Conservation (phyloP, 2,797 vertebrate genomes). For the Platalea minor region DNA sequence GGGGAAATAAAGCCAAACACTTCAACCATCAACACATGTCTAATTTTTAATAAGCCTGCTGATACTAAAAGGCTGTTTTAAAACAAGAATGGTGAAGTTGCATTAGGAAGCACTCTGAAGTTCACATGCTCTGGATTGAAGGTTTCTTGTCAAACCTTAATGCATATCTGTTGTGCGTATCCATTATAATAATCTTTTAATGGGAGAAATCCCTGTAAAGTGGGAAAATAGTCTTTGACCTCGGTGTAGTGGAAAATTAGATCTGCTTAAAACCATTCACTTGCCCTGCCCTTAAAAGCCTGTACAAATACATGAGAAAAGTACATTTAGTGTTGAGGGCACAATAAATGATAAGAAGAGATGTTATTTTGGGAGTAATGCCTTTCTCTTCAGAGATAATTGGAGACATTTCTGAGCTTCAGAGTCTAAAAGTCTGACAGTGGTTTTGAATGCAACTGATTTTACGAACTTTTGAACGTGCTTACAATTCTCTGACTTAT, state of each 20-base stretch:
- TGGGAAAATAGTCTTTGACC: not conserved
- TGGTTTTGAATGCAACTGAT: not conserved
- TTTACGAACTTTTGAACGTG: not conserved
- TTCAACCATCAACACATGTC: not conserved
- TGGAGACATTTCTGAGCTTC: not conserved
- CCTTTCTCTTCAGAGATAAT: not conserved
- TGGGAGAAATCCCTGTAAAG: not conserved
- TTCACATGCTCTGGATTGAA: not conserved
- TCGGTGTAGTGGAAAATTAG: not conserved
- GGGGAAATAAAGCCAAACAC: not conserved
- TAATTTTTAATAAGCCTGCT: not conserved
- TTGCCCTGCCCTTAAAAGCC: not conserved
- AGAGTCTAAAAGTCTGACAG: not conserved
- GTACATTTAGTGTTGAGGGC: not conserved
- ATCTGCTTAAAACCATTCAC: not conserved
- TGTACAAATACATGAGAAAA: not conserved
- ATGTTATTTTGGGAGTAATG: not conserved
- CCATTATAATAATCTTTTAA: not conserved
- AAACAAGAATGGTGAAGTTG: not conserved
- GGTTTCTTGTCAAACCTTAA: not conserved
- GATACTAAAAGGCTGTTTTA: not conserved
- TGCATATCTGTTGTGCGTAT: not conserved
- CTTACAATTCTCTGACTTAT: not conserved
- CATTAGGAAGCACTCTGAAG: not conserved
- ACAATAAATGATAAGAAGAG: not conserved